Evolutionary conservation across 2,113 vertebrate species (phyloP).

Genomic region (Xiphophorus hellerii): DNA sequence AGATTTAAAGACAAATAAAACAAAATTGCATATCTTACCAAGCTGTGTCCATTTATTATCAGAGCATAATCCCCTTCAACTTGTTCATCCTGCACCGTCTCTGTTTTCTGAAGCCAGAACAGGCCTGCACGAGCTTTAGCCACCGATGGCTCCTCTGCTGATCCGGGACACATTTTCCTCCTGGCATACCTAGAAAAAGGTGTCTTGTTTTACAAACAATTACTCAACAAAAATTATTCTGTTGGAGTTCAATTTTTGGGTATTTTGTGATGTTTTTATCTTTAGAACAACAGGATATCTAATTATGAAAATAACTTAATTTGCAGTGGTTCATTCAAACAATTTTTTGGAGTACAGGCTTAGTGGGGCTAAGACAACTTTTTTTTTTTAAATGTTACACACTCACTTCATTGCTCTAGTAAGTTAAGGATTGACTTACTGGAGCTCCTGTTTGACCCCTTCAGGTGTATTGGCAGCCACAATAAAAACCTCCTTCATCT

Average conservation of each 20-base stretch:
- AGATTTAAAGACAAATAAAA: background rate
- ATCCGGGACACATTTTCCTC: constrained; percentile 83
- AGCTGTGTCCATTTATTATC: constrained; percentile 90
- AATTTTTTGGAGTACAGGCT: too few species aligned
- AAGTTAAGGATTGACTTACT: constrained; percentile 71
- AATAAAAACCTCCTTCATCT: constrained; percentile 88
- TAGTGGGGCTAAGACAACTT: background rate
- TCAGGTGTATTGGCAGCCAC: constrained; percentile 81
- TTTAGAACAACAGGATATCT: background rate
- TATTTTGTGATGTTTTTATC: background rate
- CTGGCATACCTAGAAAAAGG: constrained; percentile 80
- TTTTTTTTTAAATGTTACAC: background rate
- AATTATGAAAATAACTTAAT: background rate
- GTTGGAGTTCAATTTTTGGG: too few species aligned
- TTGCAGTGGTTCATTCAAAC: too few species aligned
- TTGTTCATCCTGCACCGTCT: constrained; percentile 83
- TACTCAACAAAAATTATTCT: background rate
- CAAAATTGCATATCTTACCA: constrained; percentile 80
- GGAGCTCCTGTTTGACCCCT: constrained; percentile 83
- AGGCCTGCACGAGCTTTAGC: constrained; percentile 61
- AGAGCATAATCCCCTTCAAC: constrained; percentile 87
- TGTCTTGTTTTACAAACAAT: background rate
- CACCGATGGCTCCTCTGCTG: constrained; percentile 69
- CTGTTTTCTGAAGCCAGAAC: constrained; percentile 66
- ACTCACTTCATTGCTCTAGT: background rate